Evolutionary conservation across 2,797 vertebrate species (phyloP), one percentile per base, ranked within the genome.

Genomic region (Nyctalus aviator): DNA sequence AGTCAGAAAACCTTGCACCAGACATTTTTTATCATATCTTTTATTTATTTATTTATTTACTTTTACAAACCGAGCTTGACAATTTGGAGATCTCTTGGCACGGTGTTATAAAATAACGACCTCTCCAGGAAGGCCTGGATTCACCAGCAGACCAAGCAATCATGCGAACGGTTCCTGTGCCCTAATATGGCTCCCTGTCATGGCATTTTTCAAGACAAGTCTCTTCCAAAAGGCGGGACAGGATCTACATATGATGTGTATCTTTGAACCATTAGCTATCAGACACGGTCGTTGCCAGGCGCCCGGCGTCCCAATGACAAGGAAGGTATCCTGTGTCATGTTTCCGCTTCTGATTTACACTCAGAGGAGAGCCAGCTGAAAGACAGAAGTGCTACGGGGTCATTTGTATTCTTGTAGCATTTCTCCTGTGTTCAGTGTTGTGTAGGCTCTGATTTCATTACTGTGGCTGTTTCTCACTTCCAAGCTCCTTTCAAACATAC

Each of bases 11-110:
- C 97, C 97, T 98, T 97, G 93, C 86, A 87, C 90, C 92, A 97
- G 96, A 97, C 95, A 97, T 98, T 98, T 97, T 98, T 98, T 97
- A 98, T 97, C 97, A 93, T 96, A 97, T 94, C 93, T 97, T 97
- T 44, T 44, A 44, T 44, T 44, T 44, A 44, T 44, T 44, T 44
- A 44, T 11, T 98, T 94, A 97, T 97, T 98, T 46, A 46, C 11
- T 98, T 97, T 97, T 98, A 96, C 94, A 96, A 97, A 83, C 90
- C 72, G 53, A 91, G 53, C 93, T 96, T 96, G 97, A 98, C 97
- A 98, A 98, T 85, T 97, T 98, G 95, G 97, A 96, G 96, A 97
- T 97, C 82, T 93, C 59, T 97, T 97, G 96, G 84, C 98, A 93
- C 48, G 93, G 78, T 94, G n/a, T 96, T 98, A 96, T 94, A 96